These are phyloP conservation scores for Diabrotica undecimpunctata DNA, from an alignment of 1,140 invertebrate genomes.

Conservation along the genomic window DNA sequence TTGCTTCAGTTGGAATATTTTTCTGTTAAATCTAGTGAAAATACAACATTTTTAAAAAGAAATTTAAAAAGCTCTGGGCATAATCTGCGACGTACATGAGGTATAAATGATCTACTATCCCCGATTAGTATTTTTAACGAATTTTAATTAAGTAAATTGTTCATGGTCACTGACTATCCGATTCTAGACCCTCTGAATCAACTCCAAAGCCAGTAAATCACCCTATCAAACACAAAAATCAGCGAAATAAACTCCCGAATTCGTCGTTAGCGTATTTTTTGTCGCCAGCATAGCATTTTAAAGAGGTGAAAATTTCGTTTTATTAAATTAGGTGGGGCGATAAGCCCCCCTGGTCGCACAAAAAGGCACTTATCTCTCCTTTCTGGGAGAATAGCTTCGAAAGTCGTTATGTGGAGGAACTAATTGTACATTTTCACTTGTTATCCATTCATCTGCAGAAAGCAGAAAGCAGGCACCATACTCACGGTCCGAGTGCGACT, in stretches of 20 bases:
- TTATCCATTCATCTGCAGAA: slow-evolving; percentile 38
- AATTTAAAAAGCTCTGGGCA: too few relatives aligned
- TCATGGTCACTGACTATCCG: too few relatives aligned
- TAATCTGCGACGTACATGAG: too few relatives aligned
- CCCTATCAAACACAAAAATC: slow-evolving; percentile 8
- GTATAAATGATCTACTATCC: too few relatives aligned
- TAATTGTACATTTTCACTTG: slow-evolving; percentile 34
- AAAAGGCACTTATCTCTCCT: slow-evolving; percentile 36
- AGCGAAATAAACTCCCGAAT: slow-evolving; percentile 11
- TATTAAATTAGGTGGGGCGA: slow-evolving; percentile 30
- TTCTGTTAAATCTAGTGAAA: too few relatives aligned
- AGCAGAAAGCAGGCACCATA: slow-evolving; percentile 4
- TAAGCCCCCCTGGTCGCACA: slow-evolving; percentile 23
- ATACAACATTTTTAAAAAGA: too few relatives aligned
- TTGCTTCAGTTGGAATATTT: too few relatives aligned
- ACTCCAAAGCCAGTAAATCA: slow-evolving; percentile 3
- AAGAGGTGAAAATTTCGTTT: slow-evolving; percentile 28
- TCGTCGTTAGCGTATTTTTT: slow-evolving; percentile 17
- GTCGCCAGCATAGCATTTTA: slow-evolving; percentile 8
- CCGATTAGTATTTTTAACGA: too few relatives aligned
- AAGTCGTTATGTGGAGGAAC: slow-evolving; percentile 35
- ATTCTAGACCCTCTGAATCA: too few relatives aligned
- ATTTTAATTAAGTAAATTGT: too few relatives aligned
- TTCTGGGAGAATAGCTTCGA: slow-evolving; percentile 38
- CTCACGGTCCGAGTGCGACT: slow-evolving; percentile 20